phyloP scores from a whole-genome alignment of 2,888 invertebrate genomes.

The Temnothorax rugatulus region DNA sequence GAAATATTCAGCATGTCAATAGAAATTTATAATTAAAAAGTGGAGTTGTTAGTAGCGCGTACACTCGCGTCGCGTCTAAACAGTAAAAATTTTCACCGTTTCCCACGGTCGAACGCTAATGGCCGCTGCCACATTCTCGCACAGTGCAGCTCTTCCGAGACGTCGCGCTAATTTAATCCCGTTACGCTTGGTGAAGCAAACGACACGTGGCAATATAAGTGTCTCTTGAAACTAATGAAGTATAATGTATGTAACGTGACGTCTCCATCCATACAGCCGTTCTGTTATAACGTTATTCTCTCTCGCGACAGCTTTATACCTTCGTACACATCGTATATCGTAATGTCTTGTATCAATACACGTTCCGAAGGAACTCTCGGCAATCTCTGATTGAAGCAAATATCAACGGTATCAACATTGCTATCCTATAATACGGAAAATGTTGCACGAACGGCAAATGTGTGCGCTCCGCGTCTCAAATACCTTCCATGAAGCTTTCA shows the following conservation, averaged over 20 bases:
- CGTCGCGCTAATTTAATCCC: constrained; percentile 59
- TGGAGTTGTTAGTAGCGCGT: constrained; percentile 13
- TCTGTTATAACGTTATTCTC: constrained; percentile 24
- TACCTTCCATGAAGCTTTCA: not conserved
- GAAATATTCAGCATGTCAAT: constrained; percentile 51
- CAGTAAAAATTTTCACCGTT: constrained; percentile 36
- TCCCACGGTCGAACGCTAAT: constrained; percentile 28
- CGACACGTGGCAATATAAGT: constrained; percentile 55
- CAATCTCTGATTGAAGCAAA: constrained; percentile 6
- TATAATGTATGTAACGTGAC: constrained; percentile 33
- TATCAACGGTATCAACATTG: not conserved
- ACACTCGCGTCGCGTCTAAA: not conserved
- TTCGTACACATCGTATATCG: not conserved
- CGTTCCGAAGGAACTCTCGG: not conserved
- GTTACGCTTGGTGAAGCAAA: constrained; percentile 41
- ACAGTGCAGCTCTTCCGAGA: constrained; percentile 41
- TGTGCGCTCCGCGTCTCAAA: not conserved
- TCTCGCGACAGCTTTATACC: not conserved
- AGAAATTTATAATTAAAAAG: constrained; percentile 53
- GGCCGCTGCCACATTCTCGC: constrained; percentile 9
- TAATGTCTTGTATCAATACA: not conserved
- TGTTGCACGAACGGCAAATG: not conserved
- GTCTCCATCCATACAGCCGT: not conserved
- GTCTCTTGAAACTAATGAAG: constrained; percentile 48
- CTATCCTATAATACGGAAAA: not conserved